A percentile compares a stretch with the other conserved stretches of the same genome.
These are phyloP conservation scores for Callaeas wilsoni DNA, from an alignment of 2,113 vertebrate species.

Conservation along the genomic window DNA sequence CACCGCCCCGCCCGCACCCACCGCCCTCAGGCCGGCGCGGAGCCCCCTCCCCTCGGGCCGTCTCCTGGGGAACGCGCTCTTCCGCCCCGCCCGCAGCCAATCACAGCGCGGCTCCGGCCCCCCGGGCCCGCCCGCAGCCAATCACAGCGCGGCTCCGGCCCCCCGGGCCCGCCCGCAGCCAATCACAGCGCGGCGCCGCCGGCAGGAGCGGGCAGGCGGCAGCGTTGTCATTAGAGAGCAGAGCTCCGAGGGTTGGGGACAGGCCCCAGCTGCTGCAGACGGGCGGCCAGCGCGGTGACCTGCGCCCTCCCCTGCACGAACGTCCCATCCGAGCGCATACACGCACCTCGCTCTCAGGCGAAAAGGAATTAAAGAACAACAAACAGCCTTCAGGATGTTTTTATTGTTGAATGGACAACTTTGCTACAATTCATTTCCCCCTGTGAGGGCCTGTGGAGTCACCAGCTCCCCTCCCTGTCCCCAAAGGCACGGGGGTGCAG, in stretches of 20 bases:
- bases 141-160: too few relatives aligned
- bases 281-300: accelerated
- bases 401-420: conserved; percentile 14
- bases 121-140: not conserved
- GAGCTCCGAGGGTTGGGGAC: too few relatives aligned
- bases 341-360: accelerated
- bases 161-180: not conserved
- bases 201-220: too few relatives aligned
- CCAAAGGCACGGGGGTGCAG: accelerated
- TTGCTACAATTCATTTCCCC: not conserved
- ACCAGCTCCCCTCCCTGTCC: accelerated
- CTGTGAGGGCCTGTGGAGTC: not conserved
- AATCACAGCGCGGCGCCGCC: not conserved
- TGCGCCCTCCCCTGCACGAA: accelerated
- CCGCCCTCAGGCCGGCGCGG: not conserved
- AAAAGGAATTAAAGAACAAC: not conserved
- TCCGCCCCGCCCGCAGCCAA: not conserved
- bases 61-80: conserved; percentile 30
- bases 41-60: not conserved
- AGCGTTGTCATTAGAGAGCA: too few relatives aligned
- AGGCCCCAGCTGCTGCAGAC: not conserved
- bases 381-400: not conserved
- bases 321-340: accelerated
- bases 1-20: not conserved
- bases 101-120: not conserved